Evolutionary conservation across 2,113 vertebrate species (phyloP).

Genomic region (Suncus etruscus): DNA sequence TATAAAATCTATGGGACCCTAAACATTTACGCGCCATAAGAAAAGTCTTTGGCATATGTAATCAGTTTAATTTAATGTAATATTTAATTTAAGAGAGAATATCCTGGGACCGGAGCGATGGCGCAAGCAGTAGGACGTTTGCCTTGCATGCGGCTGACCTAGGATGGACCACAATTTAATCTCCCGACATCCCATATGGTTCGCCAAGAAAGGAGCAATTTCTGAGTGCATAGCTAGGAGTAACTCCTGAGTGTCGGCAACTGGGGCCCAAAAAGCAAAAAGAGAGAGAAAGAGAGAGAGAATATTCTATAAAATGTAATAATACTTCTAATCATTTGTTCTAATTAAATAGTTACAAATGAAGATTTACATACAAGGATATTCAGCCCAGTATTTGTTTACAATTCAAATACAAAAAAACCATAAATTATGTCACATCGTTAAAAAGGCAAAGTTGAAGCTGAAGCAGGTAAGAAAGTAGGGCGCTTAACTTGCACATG

Average conservation of each 20-base stretch:
- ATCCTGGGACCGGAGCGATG: too few species aligned
- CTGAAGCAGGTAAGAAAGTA: not conserved
- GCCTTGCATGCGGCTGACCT: too few species aligned
- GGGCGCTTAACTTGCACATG: not conserved
- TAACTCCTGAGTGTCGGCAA: too few species aligned
- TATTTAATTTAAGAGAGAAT: too few species aligned
- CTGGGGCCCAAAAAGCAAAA: too few species aligned
- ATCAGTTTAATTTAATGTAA: too few species aligned
- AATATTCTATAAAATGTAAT: not conserved
- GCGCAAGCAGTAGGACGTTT: too few species aligned
- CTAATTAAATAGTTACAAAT: slow-evolving; percentile 9
- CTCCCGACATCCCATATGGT: too few species aligned
- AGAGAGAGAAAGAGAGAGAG: too few species aligned
- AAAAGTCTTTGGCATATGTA: not conserved
- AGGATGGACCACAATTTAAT: too few species aligned
- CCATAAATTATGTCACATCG: not conserved
- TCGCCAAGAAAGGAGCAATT: too few species aligned
- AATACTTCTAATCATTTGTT: not conserved
- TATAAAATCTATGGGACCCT: not conserved
- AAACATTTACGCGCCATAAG: not conserved
- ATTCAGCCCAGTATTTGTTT: not conserved
- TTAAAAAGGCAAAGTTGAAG: not conserved
- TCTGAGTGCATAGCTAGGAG: too few species aligned
- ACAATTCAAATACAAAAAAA: slow-evolving; percentile 17
- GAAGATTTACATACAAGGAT: not conserved